Base-by-base conservation (phyloP, 2,797 vertebrate species). In the Lophotriccus pileatus region DNA sequence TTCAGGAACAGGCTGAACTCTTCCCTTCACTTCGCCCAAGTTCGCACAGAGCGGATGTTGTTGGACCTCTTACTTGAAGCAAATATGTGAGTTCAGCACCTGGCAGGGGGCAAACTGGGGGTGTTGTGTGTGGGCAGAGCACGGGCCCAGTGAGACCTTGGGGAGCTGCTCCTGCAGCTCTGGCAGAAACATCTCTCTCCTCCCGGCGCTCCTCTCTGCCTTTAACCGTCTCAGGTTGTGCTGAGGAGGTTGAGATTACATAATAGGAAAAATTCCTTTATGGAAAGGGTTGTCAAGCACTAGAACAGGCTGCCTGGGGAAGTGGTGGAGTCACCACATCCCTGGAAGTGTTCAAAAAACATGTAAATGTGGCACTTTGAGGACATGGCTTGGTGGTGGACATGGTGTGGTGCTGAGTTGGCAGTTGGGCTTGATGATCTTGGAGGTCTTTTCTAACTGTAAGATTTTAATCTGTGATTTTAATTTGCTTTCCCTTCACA, bases 11-110 rank as follows among this genome's bases (percentile, higher is more conserved):
- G 99, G 78, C 97, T 99, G 95, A 99, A 99, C 97, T 99, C 99
- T 62, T 99, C 99, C 69, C 98, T 99, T 96, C 99, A 99, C 97
- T 99, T 99, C 68, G 99, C 99, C 59, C 99, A 99, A 98, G 99
- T 99, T 83, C 99, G 99, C 92, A 99, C 98, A 0, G 99, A 99
- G 97, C 98, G 99, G 96, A 99, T 99, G 99, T 94, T 99, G 87
- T 97, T 99, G 96, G 99, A 99, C 95, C 98, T 99, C 91, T 98
- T 99, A 97, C 98, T 99, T 70, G 99, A 99, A 97, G 99, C 99
- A 41, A 99, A 99, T 85, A 98, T 99, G 99, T 99, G 98, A 99
- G 62, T 12, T 6, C 78, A 66, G 52, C 68, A 32, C 28, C 30
- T 53, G 23, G 13, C 7, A 8, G 53, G 47, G 53, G 44, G 27